These are phyloP conservation scores for Terebella lapidaria DNA, from an alignment of 2,888 invertebrate genomes.

Conservation along the genomic window DNA sequence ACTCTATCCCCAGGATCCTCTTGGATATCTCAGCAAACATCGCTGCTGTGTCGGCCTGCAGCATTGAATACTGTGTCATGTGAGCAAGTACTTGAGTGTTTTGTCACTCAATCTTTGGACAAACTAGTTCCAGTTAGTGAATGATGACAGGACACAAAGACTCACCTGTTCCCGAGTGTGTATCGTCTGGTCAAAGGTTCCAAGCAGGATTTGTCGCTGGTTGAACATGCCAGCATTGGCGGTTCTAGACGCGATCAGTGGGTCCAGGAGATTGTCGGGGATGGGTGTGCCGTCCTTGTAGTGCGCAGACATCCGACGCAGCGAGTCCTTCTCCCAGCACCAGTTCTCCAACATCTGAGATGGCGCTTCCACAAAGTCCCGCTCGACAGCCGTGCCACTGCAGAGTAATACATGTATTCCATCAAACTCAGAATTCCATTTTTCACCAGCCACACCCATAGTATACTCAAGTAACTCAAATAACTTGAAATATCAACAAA, in stretches of 20 bases:
- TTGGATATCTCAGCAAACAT: conserved; percentile 44
- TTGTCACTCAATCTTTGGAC: not conserved
- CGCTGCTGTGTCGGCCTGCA: conserved; percentile 51
- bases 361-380: conserved; percentile 58
- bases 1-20: conserved; percentile 52
- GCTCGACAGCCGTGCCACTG: conserved; percentile 55
- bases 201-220: conserved; percentile 55
- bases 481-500: too few relatives aligned
- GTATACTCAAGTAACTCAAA: too few relatives aligned
- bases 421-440: too few relatives aligned
- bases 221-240: conserved; percentile 57
- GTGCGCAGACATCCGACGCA: conserved; percentile 55
- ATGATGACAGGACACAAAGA: too few relatives aligned
- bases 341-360: conserved; percentile 59
- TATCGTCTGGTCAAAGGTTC: conserved; percentile 56
- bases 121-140: too few relatives aligned
- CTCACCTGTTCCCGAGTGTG: conserved; percentile 40
- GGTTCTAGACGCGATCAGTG: conserved; percentile 51
- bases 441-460: too few relatives aligned
- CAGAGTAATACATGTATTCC: too few relatives aligned
- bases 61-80: not conserved
- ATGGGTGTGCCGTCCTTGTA: conserved; percentile 50
- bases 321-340: conserved; percentile 56
- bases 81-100: not conserved
- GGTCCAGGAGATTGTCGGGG: conserved; percentile 53